Percentiles rank a stretch among this genome's conserved stretches.
These are phyloP conservation scores for Agrypnia vestita DNA, from an alignment of 1,140 invertebrate species.

Conservation along the genomic window DNA sequence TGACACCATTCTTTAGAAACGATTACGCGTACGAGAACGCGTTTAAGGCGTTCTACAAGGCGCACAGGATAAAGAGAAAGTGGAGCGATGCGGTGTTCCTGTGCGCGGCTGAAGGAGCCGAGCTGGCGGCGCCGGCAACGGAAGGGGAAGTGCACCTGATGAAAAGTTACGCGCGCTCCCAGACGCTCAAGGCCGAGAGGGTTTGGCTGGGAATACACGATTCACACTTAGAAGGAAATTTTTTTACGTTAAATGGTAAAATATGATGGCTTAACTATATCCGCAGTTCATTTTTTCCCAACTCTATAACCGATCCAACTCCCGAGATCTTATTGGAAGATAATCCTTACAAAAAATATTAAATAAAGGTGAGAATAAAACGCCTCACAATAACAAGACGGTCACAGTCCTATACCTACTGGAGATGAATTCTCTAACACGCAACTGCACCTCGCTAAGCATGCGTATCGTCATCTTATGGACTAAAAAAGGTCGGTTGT, in stretches of 20 bases:
- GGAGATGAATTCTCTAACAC: too few relatives aligned
- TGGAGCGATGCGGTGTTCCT: constrained; percentile 26
- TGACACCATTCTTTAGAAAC: neutral
- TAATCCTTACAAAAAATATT: too few relatives aligned
- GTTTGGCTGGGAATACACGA: constrained; percentile 46
- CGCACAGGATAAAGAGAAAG: neutral
- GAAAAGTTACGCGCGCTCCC: neutral
- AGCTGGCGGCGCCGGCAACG: neutral
- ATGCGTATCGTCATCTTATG: too few relatives aligned
- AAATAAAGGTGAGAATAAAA: too few relatives aligned
- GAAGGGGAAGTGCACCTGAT: neutral
- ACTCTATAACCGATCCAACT: too few relatives aligned
- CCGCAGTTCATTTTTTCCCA: too few relatives aligned
- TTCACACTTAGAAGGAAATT: constrained; percentile 32
- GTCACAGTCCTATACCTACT: too few relatives aligned
- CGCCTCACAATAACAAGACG: too few relatives aligned
- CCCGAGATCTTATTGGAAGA: too few relatives aligned
- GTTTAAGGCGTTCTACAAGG: constrained; percentile 41
- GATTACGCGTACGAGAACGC: constrained; percentile 33
- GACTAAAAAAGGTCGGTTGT: too few relatives aligned
- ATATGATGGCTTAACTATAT: too few relatives aligned
- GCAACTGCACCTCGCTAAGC: too few relatives aligned
- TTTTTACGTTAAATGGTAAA: constrained; percentile 46
- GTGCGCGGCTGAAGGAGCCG: constrained; percentile 41
- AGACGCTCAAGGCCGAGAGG: neutral